phyloP scores from a whole-genome alignment of 1,140 invertebrate species.

The Fopius arisanus region DNA sequence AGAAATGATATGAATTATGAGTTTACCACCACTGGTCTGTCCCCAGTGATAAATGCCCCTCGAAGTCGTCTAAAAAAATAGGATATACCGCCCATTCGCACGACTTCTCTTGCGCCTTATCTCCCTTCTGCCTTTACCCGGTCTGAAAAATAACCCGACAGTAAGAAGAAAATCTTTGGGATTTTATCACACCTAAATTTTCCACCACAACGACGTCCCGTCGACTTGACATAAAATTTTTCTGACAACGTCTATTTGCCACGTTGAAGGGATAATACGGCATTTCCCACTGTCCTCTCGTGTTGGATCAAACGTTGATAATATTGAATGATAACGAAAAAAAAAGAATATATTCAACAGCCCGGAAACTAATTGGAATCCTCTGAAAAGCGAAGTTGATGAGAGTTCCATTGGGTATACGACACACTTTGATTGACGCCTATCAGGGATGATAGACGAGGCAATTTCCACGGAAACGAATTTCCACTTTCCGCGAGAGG shows the following conservation, averaged over 20 bases:
- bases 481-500: background rate
- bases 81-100: background rate
- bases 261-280: background rate
- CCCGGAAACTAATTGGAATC: background rate
- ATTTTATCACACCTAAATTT: slow-evolving; percentile 7
- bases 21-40: background rate
- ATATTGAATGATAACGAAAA: background rate
- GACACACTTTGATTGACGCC: background rate
- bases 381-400: background rate
- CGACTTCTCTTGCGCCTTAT: background rate
- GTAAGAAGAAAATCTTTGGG: slow-evolving; percentile 6
- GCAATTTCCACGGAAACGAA: background rate
- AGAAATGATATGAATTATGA: background rate
- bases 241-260: background rate
- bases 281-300: background rate
- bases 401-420: background rate
- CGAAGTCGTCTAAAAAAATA: background rate
- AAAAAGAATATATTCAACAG: background rate
- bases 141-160: slow-evolving; percentile 6
- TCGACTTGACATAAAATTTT: background rate
- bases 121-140: background rate
- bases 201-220: background rate
- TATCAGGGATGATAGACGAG: background rate
- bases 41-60: background rate
- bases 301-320: background rate